These are phyloP conservation scores for Eurystomus gularis DNA, from an alignment of 2,113 vertebrate genomes.

Conservation along the genomic window DNA sequence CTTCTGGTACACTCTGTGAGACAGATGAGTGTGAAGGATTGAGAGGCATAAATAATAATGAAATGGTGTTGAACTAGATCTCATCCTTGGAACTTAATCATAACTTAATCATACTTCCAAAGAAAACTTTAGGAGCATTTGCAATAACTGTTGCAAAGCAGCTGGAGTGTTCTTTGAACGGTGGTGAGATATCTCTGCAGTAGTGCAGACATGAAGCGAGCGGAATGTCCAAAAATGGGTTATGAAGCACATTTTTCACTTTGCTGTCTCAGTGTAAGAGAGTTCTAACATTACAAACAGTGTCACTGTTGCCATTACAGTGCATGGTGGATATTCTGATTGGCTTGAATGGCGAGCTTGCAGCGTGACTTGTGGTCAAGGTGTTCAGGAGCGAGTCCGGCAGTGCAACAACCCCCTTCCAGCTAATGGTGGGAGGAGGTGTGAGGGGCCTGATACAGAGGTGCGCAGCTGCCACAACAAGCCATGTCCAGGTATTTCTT, in stretches of 20 bases:
- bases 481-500: conserved; percentile 86
- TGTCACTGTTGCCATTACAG: conserved; percentile 66
- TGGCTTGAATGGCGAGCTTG: conserved; percentile 91
- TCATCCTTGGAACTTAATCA: accelerated
- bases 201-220: accelerated
- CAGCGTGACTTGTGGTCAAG: conserved; percentile 88
- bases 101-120: background rate
- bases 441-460: conserved; percentile 77
- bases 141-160: background rate
- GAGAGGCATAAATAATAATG: background rate
- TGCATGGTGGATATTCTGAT: conserved; percentile 89
- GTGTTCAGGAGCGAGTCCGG: conserved; percentile 84
- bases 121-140: background rate
- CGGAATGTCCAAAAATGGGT: background rate
- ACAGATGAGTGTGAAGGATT: background rate
- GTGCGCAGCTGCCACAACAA: conserved; percentile 80
- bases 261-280: background rate
- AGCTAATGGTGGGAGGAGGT: conserved; percentile 88
- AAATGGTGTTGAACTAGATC: background rate
- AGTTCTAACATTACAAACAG: background rate
- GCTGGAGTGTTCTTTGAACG: background rate
- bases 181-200: background rate
- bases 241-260: background rate
- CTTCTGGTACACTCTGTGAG: background rate
- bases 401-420: conserved; percentile 88